phyloP scores from a whole-genome alignment of 1,140 invertebrate species.

The Bombus balteatus region DNA sequence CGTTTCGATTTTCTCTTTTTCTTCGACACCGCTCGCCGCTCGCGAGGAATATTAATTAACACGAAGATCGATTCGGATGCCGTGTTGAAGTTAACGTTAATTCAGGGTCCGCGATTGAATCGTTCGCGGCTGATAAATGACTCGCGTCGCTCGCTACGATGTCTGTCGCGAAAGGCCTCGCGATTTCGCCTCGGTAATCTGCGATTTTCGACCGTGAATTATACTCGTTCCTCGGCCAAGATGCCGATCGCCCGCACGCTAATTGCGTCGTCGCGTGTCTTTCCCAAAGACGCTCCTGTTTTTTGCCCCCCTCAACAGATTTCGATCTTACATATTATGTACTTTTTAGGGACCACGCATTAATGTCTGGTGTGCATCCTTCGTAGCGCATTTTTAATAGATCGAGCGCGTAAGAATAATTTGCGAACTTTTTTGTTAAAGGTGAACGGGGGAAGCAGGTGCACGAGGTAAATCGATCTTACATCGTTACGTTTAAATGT shows the following conservation, averaged over 20 bases:
- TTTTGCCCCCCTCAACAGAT: neutral
- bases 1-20: constrained; percentile 2
- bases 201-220: constrained; percentile 31
- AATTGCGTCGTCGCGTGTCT: constrained; percentile 9
- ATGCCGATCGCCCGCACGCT: constrained; percentile 3
- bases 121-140: constrained; percentile 64
- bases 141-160: constrained; percentile 12
- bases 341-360: neutral
- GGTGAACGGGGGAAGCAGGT: neutral
- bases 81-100: constrained; percentile 63
- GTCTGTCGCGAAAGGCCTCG: neutral
- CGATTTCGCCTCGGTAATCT: neutral
- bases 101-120: constrained; percentile 64
- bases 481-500: neutral
- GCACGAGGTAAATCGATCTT: neutral
- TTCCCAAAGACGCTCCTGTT: neutral
- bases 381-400: neutral
- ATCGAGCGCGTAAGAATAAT: too few species aligned
- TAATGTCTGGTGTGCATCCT: neutral
- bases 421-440: neutral
- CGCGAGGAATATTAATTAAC: constrained; percentile 68
- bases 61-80: constrained; percentile 64
- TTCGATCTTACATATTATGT: neutral
- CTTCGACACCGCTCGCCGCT: neutral
- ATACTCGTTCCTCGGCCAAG: neutral